phyloP scores from a whole-genome alignment of 1,140 invertebrate genomes.

The Hypothenemus hampei region DNA sequence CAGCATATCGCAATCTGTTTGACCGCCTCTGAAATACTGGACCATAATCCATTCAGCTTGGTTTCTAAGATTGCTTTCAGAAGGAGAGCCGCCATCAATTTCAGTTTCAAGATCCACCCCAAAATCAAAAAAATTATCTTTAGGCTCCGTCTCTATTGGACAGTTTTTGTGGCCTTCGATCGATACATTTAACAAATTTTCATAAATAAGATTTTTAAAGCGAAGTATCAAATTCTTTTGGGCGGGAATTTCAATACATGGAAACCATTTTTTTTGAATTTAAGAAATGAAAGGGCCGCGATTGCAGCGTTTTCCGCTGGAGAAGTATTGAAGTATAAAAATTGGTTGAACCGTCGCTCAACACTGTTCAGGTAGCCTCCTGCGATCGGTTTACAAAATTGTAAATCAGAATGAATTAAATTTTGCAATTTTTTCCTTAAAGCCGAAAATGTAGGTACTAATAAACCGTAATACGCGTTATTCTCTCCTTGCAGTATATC shows the following conservation, averaged over 20 bases:
- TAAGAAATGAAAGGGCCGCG: not conserved
- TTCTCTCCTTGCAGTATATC: conserved; percentile 1
- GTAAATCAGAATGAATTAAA: not conserved
- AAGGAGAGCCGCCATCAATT: not conserved
- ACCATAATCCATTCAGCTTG: too few relatives aligned
- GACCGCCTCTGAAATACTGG: too few relatives aligned
- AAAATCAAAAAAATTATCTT: not conserved
- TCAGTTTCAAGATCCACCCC: not conserved
- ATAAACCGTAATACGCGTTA: not conserved
- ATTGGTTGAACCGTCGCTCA: not conserved
- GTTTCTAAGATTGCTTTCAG: not conserved
- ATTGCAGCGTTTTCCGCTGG: not conserved
- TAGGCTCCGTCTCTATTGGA: not conserved
- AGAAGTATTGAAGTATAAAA: not conserved
- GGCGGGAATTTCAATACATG: not conserved
- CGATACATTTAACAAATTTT: too few relatives aligned
- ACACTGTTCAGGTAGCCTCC: not conserved
- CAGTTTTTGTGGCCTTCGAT: not conserved
- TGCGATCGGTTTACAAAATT: not conserved
- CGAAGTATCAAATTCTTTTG: not conserved
- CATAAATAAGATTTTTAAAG: not conserved
- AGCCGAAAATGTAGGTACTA: not conserved
- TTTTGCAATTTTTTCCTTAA: not conserved
- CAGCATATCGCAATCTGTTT: not conserved
- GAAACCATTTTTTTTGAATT: not conserved